Evolutionary conservation across 2,888 invertebrate species (phyloP).

Genomic region (Macrophya annulata): DNA sequence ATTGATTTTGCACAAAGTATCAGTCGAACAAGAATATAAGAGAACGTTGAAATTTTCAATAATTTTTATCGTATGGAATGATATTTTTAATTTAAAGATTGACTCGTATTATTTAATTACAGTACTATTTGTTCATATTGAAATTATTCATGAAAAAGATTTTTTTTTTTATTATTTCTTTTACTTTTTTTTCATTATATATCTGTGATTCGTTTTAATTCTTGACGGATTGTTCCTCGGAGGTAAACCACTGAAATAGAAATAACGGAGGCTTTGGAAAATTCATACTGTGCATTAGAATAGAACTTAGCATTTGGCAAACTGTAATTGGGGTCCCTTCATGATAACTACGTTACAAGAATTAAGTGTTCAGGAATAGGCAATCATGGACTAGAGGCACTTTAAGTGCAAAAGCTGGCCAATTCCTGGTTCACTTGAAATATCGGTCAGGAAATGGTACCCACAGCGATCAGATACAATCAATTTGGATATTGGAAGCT

Average conservation of each 20-base stretch:
- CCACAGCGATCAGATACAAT: slow-evolving; percentile 42
- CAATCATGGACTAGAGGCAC: slow-evolving; percentile 47
- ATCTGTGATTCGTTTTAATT: slow-evolving; percentile 32
- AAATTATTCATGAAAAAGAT: background rate
- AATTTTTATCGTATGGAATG: slow-evolving; percentile 7
- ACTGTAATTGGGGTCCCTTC: slow-evolving; percentile 53
- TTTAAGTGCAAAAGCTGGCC: slow-evolving; percentile 43
- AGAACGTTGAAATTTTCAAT: background rate
- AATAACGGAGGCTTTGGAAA: slow-evolving; percentile 10
- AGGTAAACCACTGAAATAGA: slow-evolving; percentile 20
- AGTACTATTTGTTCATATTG: background rate
- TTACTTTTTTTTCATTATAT: slow-evolving; percentile 3
- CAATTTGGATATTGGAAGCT: slow-evolving; percentile 46
- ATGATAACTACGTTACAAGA: slow-evolving; percentile 44
- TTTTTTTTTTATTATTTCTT: background rate
- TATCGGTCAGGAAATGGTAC: slow-evolving; percentile 51
- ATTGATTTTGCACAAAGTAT: slow-evolving; percentile 7
- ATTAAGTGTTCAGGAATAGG: slow-evolving; percentile 53
- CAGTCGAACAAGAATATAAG: background rate
- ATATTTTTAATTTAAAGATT: background rate
- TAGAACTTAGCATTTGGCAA: slow-evolving; percentile 54
- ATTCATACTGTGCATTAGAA: slow-evolving; percentile 31
- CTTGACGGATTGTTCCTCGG: slow-evolving; percentile 14
- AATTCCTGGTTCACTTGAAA: slow-evolving; percentile 51
- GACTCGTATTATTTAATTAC: background rate